Conservation (phyloP, 2,797 vertebrate genomes). For the Pangasius mekongensis region DNA sequence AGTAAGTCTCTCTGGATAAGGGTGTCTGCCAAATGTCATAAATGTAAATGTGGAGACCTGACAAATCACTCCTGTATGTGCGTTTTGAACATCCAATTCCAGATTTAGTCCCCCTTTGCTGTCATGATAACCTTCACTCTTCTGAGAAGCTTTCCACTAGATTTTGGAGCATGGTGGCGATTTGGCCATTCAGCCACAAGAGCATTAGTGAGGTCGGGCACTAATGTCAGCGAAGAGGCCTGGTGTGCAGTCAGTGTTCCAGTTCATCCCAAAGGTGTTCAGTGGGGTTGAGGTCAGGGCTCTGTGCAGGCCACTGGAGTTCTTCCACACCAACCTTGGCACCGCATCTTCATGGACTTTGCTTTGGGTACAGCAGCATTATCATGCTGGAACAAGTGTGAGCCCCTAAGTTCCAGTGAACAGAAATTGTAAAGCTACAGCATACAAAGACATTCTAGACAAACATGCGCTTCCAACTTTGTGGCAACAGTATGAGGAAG, state of each 20-base stretch:
- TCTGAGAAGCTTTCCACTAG: not conserved
- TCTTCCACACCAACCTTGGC: not conserved
- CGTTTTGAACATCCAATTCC: not conserved
- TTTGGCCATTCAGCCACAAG: not conserved
- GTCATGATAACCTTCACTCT: not conserved
- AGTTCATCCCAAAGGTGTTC: not conserved
- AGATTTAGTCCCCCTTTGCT: not conserved
- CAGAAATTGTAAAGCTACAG: not conserved
- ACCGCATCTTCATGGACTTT: not conserved
- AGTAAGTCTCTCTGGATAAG: too few species aligned
- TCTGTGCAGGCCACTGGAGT: too few species aligned
- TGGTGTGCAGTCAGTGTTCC: not conserved
- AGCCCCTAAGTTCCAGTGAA: not conserved
- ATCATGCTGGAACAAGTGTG: not conserved
- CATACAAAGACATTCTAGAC: not conserved
- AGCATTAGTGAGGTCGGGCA: not conserved
- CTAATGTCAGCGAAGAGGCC: not conserved
- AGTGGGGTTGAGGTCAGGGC: not conserved
- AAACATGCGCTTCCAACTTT: not conserved
- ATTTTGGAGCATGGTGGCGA: not conserved
- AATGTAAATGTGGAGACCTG: not conserved
- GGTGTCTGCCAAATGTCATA: too few species aligned
- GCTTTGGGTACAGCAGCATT: not conserved
- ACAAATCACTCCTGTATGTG: not conserved
- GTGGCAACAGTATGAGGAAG: not conserved